Evolutionary conservation across 2,113 vertebrate genomes (phyloP).

Genomic region (Lamprologus sp.): DNA sequence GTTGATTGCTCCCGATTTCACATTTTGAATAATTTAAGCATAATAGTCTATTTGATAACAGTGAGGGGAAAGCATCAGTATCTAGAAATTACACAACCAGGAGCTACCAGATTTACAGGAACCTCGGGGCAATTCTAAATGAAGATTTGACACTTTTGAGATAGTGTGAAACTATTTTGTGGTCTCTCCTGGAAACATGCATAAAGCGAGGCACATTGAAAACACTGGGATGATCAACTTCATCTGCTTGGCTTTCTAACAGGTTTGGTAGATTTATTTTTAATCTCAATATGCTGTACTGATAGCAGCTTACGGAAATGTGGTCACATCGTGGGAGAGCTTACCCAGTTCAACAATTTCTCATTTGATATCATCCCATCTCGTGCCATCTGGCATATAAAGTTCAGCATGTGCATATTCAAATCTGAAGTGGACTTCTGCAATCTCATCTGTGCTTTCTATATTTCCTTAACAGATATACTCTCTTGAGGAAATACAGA

Average conservation of each 20-base stretch:
- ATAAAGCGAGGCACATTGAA: neutral
- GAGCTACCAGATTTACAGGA: neutral
- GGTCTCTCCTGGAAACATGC: neutral
- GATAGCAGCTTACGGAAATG: neutral
- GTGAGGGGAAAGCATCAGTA: neutral
- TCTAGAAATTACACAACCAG: neutral
- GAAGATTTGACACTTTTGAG: neutral
- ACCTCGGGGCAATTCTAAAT: neutral
- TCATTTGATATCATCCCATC: constrained; percentile 21
- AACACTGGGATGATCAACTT: neutral
- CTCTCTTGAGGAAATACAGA: neutral
- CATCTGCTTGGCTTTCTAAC: neutral
- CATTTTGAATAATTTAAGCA: neutral
- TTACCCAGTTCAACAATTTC: constrained; percentile 2
- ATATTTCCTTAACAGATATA: neutral
- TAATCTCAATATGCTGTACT: neutral
- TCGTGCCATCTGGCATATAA: neutral
- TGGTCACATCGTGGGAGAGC: neutral
- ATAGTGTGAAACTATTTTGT: neutral
- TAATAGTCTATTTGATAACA: neutral
- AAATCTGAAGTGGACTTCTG: neutral
- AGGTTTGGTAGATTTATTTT: neutral
- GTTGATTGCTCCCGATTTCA: neutral
- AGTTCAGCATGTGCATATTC: neutral
- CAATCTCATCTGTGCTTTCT: neutral